Evolutionary conservation across 2,113 vertebrate genomes (phyloP).

Genomic region (Choloepus hoffmanni): DNA sequence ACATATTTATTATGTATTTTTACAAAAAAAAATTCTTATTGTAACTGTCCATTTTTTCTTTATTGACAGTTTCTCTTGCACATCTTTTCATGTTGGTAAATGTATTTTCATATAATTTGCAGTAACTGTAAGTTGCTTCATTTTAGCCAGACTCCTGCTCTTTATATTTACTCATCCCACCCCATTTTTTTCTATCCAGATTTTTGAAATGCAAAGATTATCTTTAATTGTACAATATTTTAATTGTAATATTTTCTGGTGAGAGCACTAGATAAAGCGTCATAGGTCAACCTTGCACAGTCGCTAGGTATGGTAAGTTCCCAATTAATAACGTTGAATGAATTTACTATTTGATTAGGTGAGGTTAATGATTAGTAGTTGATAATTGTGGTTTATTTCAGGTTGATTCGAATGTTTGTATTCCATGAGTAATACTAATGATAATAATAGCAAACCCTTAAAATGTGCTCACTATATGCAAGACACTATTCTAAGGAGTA

Average conservation of each 20-base stretch:
- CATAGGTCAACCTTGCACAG: conserved; percentile 2
- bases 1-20: not conserved
- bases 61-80: not conserved
- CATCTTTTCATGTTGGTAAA: conserved; percentile 20
- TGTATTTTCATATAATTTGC: conserved; percentile 24
- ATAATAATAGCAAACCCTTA: not conserved
- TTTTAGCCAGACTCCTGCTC: not conserved
- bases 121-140: not conserved
- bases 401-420: conserved; percentile 12
- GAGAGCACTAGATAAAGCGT: conserved; percentile 37
- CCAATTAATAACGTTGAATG: not conserved
- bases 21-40: conserved; percentile 20
- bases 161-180: not conserved
- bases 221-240: not conserved
- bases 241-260: conserved; percentile 32
- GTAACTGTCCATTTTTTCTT: not conserved
- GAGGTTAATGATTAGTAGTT: conserved; percentile 9
- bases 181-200: not conserved
- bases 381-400: conserved; percentile 38
- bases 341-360: conserved; percentile 5
- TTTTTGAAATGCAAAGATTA: conserved; percentile 30
- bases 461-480: not conserved
- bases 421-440: not conserved
- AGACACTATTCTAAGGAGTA: not conserved
- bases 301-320: not conserved